Conservation (phyloP, 2,113 vertebrate species). For the Eulemur rufifrons region DNA sequence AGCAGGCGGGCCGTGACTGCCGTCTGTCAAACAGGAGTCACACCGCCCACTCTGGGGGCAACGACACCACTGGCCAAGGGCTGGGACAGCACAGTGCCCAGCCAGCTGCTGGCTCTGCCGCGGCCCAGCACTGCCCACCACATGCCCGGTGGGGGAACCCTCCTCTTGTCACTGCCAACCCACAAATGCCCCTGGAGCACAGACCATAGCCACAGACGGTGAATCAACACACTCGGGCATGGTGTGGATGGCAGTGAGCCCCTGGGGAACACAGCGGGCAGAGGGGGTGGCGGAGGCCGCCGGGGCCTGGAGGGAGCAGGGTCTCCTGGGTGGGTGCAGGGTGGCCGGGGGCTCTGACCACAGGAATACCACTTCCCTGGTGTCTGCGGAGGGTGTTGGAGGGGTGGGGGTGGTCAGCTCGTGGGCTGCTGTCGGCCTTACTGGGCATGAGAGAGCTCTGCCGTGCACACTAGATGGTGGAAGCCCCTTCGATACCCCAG, state of each 20-base stretch:
- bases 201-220: not conserved
- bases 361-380: not conserved
- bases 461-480: rapidly evolving
- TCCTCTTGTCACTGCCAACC: not conserved
- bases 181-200: not conserved
- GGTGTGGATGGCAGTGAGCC: not conserved
- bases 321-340: not conserved
- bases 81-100: rapidly evolving
- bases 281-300: not conserved
- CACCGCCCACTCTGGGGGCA: not conserved
- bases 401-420: not conserved
- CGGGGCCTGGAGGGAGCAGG: not conserved
- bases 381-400: rapidly evolving
- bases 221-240: rapidly evolving
- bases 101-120: not conserved
- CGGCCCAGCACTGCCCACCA: not conserved
- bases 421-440: not conserved
- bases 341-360: not conserved
- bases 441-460: not conserved
- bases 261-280: rapidly evolving
- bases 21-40: not conserved
- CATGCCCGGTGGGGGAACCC: rapidly evolving
- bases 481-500: not conserved
- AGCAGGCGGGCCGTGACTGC: not conserved
- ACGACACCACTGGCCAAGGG: rapidly evolving